These are phyloP conservation scores for Camponotus floridanus DNA, from an alignment of 1,140 invertebrate genomes.

Conservation along the genomic window DNA sequence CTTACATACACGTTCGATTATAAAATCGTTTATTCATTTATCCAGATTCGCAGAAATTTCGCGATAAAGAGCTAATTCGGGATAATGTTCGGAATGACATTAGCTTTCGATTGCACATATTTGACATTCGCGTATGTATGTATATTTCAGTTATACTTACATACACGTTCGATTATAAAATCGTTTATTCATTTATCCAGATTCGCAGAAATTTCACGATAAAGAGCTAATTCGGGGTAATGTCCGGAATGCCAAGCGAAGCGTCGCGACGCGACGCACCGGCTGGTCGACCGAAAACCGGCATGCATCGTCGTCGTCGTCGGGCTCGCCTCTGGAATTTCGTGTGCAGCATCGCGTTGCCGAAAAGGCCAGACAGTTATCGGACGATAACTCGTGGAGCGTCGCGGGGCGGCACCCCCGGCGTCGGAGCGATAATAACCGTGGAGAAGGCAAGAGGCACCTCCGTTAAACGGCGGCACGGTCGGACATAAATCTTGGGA, in stretches of 20 bases:
- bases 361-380: constrained; percentile 74
- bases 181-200: not conserved
- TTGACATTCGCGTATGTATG: too few relatives aligned
- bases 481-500: constrained; percentile 74
- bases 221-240: not conserved
- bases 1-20: too few relatives aligned
- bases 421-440: constrained; percentile 69
- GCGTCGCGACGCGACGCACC: not conserved
- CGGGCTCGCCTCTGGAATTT: constrained; percentile 66
- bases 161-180: not conserved
- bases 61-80: too few relatives aligned
- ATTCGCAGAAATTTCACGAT: not conserved
- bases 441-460: constrained; percentile 71
- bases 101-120: too few relatives aligned
- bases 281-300: not conserved
- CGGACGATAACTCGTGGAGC: constrained; percentile 72
- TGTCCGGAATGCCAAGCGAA: not conserved
- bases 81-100: too few relatives aligned
- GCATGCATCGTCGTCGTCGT: constrained; percentile 6
- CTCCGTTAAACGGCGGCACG: constrained; percentile 74
- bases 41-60: too few relatives aligned
- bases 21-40: too few relatives aligned
- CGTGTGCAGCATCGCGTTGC: constrained; percentile 62
- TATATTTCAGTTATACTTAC: too few relatives aligned
- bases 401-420: constrained; percentile 27